Evolutionary conservation across 2,113 vertebrate species (phyloP).

Genomic region (Lipotes vexillifer): DNA sequence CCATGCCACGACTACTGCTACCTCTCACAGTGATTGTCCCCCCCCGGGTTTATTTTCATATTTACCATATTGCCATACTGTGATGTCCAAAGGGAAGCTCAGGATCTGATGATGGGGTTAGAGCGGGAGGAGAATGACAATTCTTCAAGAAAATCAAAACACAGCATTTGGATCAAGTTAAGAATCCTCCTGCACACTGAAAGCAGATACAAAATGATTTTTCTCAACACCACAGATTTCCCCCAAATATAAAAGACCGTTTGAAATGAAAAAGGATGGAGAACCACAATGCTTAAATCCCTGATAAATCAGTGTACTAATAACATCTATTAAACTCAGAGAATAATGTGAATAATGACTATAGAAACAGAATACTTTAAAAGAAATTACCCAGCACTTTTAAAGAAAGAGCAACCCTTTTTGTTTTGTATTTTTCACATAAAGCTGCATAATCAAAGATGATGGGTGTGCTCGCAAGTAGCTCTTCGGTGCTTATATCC

Average conservation of each 20-base stretch:
- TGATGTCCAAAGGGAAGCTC: background rate
- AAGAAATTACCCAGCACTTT: slow-evolving; percentile 59
- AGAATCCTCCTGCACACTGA: background rate
- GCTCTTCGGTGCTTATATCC: background rate
- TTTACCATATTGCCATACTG: background rate
- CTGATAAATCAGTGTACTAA: slow-evolving; percentile 64
- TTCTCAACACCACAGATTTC: background rate
- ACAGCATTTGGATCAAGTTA: background rate
- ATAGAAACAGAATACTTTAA: slow-evolving; percentile 72
- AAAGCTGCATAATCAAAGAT: slow-evolving; percentile 42
- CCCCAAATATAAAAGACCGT: slow-evolving; percentile 12
- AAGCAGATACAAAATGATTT: background rate
- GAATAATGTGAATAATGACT: slow-evolving; percentile 64
- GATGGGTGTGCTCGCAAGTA: slow-evolving; percentile 10
- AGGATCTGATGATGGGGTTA: background rate
- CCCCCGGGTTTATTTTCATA: background rate
- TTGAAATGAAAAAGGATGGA: slow-evolving; percentile 20
- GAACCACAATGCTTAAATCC: slow-evolving; percentile 53
- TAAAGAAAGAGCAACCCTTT: slow-evolving; percentile 51
- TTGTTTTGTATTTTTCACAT: background rate
- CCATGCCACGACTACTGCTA: fast-evolving
- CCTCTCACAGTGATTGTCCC: background rate
- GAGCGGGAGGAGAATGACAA: background rate
- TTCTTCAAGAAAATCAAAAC: background rate
- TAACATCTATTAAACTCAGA: slow-evolving; percentile 61